These are phyloP conservation scores for Epizoanthus scotinus DNA, from an alignment of 92 coral and sea anemone species.

Conservation along the genomic window DNA sequence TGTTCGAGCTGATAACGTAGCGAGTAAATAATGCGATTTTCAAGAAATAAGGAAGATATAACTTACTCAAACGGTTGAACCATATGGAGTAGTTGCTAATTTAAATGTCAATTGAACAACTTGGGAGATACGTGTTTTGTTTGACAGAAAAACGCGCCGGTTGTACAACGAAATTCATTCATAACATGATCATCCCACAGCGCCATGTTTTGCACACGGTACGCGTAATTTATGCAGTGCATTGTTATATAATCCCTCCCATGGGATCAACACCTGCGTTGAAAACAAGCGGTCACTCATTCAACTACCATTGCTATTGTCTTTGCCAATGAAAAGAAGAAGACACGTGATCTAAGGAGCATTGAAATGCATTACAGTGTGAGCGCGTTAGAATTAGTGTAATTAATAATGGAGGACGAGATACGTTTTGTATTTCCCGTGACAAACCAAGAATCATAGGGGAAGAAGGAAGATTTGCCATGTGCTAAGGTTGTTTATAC, in stretches of 20 bases:
- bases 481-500: not conserved
- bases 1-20: not conserved
- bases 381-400: not conserved
- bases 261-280: slow-evolving; percentile 43
- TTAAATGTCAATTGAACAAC: not conserved
- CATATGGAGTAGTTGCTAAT: not conserved
- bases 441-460: slow-evolving; percentile 8
- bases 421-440: not conserved
- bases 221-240: slow-evolving; percentile 36
- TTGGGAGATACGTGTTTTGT: not conserved
- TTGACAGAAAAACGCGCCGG: slow-evolving; percentile 4
- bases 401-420: slow-evolving; percentile 31
- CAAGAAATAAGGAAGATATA: not conserved
- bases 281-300: slow-evolving; percentile 33
- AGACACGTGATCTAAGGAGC: slow-evolving; percentile 35
- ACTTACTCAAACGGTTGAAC: not conserved
- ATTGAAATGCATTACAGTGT: slow-evolving; percentile 1
- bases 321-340: slow-evolving; percentile 4
- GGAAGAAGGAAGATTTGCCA: slow-evolving; percentile 2
- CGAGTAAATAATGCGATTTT: not conserved
- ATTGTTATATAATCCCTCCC: slow-evolving; percentile 30
- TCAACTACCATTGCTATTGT: slow-evolving; percentile 31
- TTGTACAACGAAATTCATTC: not conserved
- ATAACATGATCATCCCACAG: slow-evolving; percentile 12
- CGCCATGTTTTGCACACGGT: slow-evolving; percentile 50